Evolutionary conservation across 2,797 vertebrate genomes (phyloP).

Genomic region (Microcaecilia unicolor): DNA sequence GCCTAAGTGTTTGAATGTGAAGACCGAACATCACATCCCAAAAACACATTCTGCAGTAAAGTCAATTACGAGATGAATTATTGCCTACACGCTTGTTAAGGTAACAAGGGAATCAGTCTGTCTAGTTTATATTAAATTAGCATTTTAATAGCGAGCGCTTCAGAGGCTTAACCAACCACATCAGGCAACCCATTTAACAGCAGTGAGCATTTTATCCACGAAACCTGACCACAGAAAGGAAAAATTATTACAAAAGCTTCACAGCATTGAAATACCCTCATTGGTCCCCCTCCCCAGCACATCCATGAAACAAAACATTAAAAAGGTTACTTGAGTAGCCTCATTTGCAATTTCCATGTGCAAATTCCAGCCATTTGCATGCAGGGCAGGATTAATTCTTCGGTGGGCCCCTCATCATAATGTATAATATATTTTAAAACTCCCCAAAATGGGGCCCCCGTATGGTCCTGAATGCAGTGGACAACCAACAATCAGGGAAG

Average conservation of each 20-base stretch:
- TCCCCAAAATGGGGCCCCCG: too few relatives aligned
- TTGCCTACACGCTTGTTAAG: neutral
- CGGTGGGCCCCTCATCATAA: too few relatives aligned
- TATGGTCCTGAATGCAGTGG: too few relatives aligned
- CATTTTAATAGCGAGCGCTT: constrained; percentile 7
- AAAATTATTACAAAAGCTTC: constrained; percentile 53
- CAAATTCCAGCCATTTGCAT: too few relatives aligned
- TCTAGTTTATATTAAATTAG: neutral
- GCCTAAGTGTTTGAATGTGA: neutral
- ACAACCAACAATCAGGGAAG: too few relatives aligned
- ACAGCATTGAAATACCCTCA: too few relatives aligned
- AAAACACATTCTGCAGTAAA: neutral
- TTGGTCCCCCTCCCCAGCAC: constrained; percentile 28
- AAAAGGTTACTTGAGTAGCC: constrained; percentile 2
- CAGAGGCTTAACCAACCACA: constrained; percentile 20
- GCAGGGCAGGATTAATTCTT: too few relatives aligned
- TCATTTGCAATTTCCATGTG: too few relatives aligned
- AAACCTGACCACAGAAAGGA: constrained; percentile 50
- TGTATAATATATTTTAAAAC: too few relatives aligned
- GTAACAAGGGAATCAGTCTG: constrained; percentile 8
- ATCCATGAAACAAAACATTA: constrained; percentile 14
- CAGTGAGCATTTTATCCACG: constrained; percentile 56
- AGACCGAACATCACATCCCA: neutral
- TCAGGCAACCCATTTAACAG: constrained; percentile 43
- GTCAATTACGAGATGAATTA: constrained; percentile 5